Percentiles rank a stretch among this genome's conserved stretches.
Conservation (phyloP, 2,113 vertebrate genomes). For the Hippocampus barbouri region DNA sequence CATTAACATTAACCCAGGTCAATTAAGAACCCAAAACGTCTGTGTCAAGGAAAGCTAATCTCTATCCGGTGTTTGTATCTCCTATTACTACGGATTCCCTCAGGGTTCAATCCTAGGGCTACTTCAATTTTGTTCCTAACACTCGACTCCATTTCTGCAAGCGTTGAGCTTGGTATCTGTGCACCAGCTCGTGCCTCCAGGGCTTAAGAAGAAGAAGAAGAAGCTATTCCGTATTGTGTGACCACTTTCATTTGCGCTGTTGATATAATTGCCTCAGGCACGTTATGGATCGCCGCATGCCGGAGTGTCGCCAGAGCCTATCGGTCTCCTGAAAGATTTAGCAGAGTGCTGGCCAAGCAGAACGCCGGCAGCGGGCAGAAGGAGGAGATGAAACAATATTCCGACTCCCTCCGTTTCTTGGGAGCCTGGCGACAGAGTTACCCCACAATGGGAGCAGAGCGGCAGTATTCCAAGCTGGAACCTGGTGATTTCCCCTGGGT, state of each 20-base stretch:
- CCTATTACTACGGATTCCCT: not conserved
- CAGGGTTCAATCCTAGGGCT: not conserved
- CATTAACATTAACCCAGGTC: not conserved
- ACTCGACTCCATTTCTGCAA: not conserved
- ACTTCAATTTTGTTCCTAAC: not conserved
- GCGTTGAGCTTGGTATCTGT: not conserved
- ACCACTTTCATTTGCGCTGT: slow-evolving; percentile 7
- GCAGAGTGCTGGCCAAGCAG: slow-evolving; percentile 7
- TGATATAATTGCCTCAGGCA: slow-evolving; percentile 1
- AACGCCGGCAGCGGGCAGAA: slow-evolving; percentile 5
- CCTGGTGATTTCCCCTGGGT: slow-evolving; percentile 46
- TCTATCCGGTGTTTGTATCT: not conserved
- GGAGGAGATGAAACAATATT: slow-evolving; percentile 35
- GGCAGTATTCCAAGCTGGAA: slow-evolving; percentile 32
- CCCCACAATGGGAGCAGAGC: slow-evolving; percentile 24
- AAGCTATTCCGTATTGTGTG: slow-evolving; percentile 8
- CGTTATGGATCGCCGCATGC: slow-evolving; percentile 22
- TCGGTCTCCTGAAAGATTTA: slow-evolving; percentile 25
- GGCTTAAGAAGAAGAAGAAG: not conserved
- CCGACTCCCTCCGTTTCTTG: slow-evolving; percentile 18
- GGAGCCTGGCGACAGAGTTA: slow-evolving; percentile 4
- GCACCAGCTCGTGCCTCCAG: not conserved
- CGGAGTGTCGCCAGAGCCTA: not conserved
- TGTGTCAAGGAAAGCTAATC: not conserved
- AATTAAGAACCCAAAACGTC: not conserved